Evolutionary conservation across 2,888 invertebrate species (phyloP).

Genomic region (Drosophila anceps): DNA sequence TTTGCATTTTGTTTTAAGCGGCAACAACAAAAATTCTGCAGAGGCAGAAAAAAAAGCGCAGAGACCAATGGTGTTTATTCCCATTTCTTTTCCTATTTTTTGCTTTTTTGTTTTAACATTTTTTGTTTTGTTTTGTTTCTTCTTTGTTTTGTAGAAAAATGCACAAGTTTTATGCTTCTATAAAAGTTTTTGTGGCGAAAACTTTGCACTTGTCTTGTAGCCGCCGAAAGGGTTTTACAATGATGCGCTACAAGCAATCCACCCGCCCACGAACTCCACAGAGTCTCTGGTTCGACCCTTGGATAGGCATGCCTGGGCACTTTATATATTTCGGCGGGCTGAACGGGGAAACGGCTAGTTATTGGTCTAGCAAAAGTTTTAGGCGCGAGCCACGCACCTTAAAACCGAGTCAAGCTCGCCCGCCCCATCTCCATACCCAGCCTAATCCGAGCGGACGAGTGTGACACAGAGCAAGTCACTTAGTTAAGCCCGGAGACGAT

Average conservation of each 20-base stretch:
- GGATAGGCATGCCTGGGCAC: conserved; percentile 61
- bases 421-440: not conserved
- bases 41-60: conserved; percentile 27
- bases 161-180: conserved; percentile 77
- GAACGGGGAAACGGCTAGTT: conserved; percentile 55
- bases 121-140: conserved; percentile 51
- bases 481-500: conserved; percentile 38
- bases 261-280: not conserved
- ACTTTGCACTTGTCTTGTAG: conserved; percentile 79
- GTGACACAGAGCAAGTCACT: conserved; percentile 31
- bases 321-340: conserved; percentile 51
- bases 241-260: conserved; percentile 69
- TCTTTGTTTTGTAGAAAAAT: conserved; percentile 77
- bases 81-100: conserved; percentile 35
- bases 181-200: conserved; percentile 76
- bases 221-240: conserved; percentile 80
- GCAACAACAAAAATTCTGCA: conserved; percentile 28
- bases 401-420: not conserved
- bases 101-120: not conserved
- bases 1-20: conserved; percentile 78
- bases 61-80: conserved; percentile 63
- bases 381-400: conserved; percentile 28
- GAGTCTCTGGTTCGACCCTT: conserved; percentile 17
- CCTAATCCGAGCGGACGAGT: conserved; percentile 9
- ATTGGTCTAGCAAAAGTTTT: conserved; percentile 51